Percentiles rank a stretch among this genome's conserved stretches.
Conservation (phyloP, 2,113 vertebrate genomes). For the Toxotes chatareus region DNA sequence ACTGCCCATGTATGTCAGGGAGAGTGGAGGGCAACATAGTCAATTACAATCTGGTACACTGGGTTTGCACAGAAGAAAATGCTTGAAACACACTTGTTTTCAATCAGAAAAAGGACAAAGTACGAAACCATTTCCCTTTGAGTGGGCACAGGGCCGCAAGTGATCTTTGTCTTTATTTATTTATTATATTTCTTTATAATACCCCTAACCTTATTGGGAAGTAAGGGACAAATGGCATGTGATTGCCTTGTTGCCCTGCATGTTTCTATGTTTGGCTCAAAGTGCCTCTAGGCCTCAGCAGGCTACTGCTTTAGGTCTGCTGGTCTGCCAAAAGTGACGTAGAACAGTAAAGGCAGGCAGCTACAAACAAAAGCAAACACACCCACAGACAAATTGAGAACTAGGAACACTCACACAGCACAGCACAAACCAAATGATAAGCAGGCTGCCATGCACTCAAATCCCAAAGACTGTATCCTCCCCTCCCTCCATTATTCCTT, state of each 20-base stretch:
- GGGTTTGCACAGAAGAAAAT: constrained; percentile 31
- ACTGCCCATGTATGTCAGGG: constrained; percentile 1
- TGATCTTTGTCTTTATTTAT: constrained; percentile 34
- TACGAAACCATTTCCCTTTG: constrained; percentile 37
- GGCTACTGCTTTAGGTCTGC: constrained; percentile 54
- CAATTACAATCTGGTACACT: constrained; percentile 43
- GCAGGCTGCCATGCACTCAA: constrained; percentile 30
- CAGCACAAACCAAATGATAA: constrained; percentile 39
- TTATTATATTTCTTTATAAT: background rate
- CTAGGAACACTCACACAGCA: constrained; percentile 18
- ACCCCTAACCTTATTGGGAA: constrained; percentile 54
- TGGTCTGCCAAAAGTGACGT: constrained; percentile 53
- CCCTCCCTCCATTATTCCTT: constrained; percentile 20
- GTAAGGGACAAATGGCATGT: constrained; percentile 52
- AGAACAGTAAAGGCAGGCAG: constrained; percentile 43
- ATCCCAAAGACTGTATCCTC: constrained; percentile 31
- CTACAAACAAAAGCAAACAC: constrained; percentile 53
- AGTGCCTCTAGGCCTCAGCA: constrained; percentile 49
- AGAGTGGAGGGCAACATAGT: constrained; percentile 25
- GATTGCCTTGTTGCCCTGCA: constrained; percentile 60
- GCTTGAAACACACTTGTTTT: constrained; percentile 47
- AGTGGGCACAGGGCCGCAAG: constrained; percentile 31
- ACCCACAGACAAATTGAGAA: constrained; percentile 44
- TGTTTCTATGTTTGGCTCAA: constrained; percentile 64
- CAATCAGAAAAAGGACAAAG: constrained; percentile 26